These are phyloP conservation scores for Drosophila neocordata DNA, from an alignment of 1,140 invertebrate species.

Conservation along the genomic window DNA sequence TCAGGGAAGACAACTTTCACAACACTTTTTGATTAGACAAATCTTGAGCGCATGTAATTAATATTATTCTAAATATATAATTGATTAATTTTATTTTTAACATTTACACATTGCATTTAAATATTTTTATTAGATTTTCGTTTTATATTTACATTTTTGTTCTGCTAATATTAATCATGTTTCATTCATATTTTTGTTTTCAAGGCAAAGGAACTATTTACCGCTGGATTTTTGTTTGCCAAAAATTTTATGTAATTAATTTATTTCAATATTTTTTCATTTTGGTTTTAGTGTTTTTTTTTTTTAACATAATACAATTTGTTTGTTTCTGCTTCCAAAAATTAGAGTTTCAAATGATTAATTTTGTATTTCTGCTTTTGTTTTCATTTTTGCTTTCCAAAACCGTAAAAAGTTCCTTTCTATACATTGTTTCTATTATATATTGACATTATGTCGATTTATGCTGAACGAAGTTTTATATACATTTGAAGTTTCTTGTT, in stretches of 20 bases:
- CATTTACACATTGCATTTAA: constrained; percentile 56
- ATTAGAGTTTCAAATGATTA: constrained; percentile 45
- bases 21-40: constrained; percentile 75
- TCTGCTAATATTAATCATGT: neutral
- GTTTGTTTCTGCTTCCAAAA: constrained; percentile 43
- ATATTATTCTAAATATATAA: constrained; percentile 18
- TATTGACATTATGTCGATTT: neutral
- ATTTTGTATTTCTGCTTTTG: constrained; percentile 55
- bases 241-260: constrained; percentile 69
- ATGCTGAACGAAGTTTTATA: neutral
- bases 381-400: constrained; percentile 50
- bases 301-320: constrained; percentile 3
- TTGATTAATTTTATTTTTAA: constrained; percentile 27
- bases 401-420: constrained; percentile 81
- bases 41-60: constrained; percentile 57
- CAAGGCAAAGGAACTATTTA: constrained; percentile 79
- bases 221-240: constrained; percentile 80
- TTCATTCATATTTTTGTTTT: constrained; percentile 22
- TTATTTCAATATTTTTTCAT: constrained; percentile 33
- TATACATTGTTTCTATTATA: constrained; percentile 45
- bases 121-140: constrained; percentile 31
- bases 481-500: neutral
- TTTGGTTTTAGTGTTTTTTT: constrained; percentile 14
- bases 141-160: constrained; percentile 27
- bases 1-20: constrained; percentile 76